Conservation (phyloP, 2,888 invertebrate species). For the Vesta saturnalis region DNA sequence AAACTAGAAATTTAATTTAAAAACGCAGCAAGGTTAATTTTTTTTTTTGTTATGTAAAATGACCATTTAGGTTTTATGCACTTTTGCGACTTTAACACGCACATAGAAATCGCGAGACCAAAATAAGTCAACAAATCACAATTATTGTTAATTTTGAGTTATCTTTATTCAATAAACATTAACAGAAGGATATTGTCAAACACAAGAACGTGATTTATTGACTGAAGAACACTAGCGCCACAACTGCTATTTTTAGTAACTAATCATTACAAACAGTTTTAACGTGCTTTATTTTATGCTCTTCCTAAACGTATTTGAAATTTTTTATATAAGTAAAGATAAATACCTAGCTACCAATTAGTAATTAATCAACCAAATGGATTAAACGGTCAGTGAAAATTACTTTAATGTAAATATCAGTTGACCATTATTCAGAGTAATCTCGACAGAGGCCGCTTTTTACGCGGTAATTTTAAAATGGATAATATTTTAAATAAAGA, state of each 20-base stretch:
- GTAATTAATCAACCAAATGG: too few species aligned
- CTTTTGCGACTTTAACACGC: background rate
- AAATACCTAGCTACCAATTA: too few species aligned
- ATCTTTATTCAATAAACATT: slow-evolving; percentile 34
- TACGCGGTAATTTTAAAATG: slow-evolving; percentile 18
- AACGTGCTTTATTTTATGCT: background rate
- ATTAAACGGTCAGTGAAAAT: background rate
- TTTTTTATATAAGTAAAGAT: background rate
- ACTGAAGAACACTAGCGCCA: slow-evolving; percentile 55
- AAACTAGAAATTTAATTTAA: background rate
- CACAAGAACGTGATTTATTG: slow-evolving; percentile 57
- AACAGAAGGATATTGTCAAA: slow-evolving; percentile 59
- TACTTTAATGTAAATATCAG: background rate
- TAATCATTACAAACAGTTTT: background rate
- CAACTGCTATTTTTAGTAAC: slow-evolving; percentile 32
- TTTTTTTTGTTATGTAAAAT: background rate
- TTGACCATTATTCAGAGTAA: background rate
- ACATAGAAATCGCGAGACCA: background rate
- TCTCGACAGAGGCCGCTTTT: background rate
- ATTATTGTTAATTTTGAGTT: slow-evolving; percentile 18
- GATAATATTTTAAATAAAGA: slow-evolving; percentile 28
- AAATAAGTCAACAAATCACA: background rate
- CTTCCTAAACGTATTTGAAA: too few species aligned
- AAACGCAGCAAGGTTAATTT: background rate
- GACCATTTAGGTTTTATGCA: background rate